These are phyloP conservation scores for Myxocyprinus asiaticus DNA, from an alignment of 2,113 vertebrate genomes.

Conservation along the genomic window DNA sequence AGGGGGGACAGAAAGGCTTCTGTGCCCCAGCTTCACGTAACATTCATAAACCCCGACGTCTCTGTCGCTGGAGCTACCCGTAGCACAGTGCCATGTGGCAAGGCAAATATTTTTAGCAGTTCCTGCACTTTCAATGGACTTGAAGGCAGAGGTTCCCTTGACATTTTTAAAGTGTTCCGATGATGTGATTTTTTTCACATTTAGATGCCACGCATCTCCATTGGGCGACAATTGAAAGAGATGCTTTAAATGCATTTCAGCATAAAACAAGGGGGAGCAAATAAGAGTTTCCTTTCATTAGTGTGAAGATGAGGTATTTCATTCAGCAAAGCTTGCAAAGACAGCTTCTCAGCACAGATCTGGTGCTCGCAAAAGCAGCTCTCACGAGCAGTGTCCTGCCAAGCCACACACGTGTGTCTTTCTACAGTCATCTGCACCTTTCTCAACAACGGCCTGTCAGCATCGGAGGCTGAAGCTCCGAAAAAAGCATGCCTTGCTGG, in stretches of 20 bases:
- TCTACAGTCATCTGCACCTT: slow-evolving; percentile 92
- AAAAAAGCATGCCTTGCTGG: slow-evolving; percentile 29
- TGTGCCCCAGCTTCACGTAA: slow-evolving; percentile 70
- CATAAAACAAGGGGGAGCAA: slow-evolving; percentile 13
- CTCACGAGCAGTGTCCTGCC: slow-evolving; percentile 74
- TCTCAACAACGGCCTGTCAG: slow-evolving; percentile 73
- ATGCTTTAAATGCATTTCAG: slow-evolving; percentile 8
- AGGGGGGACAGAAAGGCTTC: slow-evolving; percentile 73
- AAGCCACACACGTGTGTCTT: slow-evolving; percentile 84
- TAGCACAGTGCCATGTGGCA: slow-evolving; percentile 36
- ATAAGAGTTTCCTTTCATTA: slow-evolving; percentile 31
- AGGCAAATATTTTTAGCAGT: slow-evolving; percentile 67
- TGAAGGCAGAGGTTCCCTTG: slow-evolving; percentile 42
- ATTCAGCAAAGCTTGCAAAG: slow-evolving; percentile 26
- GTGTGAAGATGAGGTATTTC: slow-evolving; percentile 29
- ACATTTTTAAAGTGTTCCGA: slow-evolving; percentile 9
- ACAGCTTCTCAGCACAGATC: slow-evolving; percentile 3
- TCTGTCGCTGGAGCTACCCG: slow-evolving; percentile 62
- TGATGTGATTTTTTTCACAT: slow-evolving; percentile 27
- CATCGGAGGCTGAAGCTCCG: slow-evolving; percentile 21
- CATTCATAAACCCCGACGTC: slow-evolving; percentile 63
- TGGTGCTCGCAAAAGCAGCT: slow-evolving; percentile 38
- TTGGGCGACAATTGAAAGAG: background rate
- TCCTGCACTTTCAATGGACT: slow-evolving; percentile 61
- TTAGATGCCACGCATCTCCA: background rate